Conservation (phyloP, 37 sponge, comb jelly and placozoan genomes). For the Agelas oroides region DNA sequence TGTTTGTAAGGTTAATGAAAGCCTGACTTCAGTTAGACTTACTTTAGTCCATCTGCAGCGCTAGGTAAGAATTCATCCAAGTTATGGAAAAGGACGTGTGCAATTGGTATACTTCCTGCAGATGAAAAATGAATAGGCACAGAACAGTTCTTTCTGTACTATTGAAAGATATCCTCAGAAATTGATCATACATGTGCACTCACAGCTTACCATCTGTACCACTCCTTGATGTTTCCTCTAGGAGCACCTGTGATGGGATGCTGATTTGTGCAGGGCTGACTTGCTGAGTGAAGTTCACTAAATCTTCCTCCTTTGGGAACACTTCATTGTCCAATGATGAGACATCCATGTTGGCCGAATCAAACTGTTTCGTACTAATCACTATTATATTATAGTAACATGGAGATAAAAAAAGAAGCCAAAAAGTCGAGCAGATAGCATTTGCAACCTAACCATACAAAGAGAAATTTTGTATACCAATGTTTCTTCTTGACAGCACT, state of each 20-base stretch:
- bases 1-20: no score
- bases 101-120: not conserved
- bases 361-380: no score
- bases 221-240: not conserved
- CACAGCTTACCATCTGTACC: no score
- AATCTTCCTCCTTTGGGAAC: conserved; percentile 11
- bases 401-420: no score
- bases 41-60: not conserved
- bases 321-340: no score
- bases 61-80: not conserved
- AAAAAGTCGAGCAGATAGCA: no score
- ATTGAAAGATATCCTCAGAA: not conserved
- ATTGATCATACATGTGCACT: not conserved
- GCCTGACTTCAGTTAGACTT: no score
- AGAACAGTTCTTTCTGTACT: no score
- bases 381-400: not conserved
- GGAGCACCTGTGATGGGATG: not conserved
- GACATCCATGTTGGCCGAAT: no score
- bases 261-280: not conserved
- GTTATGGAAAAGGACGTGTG: not conserved
- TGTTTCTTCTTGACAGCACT: not conserved
- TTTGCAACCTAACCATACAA: no score
- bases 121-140: no score
- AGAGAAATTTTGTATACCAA: no score
- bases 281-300: conserved; percentile 23